Evolutionary conservation across 92 coral and sea anemone species (phyloP).

Genomic region (Zoanthus gigantus): DNA sequence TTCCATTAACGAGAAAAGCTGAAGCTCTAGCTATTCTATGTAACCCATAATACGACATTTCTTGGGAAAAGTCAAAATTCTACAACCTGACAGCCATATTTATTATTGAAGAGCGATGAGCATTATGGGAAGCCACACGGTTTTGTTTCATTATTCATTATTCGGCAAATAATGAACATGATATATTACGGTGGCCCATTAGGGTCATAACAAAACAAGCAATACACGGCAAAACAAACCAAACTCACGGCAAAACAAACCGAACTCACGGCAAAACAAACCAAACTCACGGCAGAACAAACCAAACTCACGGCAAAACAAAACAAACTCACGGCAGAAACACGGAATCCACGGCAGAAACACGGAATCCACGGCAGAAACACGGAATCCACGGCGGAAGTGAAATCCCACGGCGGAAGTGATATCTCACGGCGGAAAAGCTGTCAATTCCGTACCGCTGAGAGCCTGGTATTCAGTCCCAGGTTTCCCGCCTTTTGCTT

Average conservation of each 20-base stretch:
- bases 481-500: slow-evolving; percentile 28
- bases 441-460: slow-evolving; percentile 23
- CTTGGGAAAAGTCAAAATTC: neutral
- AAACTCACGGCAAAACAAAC: no score
- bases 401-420: neutral
- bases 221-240: no score
- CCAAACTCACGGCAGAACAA: no score
- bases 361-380: neutral
- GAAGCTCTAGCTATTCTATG: neutral
- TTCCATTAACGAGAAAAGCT: neutral
- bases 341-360: neutral
- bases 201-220: no score
- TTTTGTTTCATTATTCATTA: no score
- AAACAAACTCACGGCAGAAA: no score
- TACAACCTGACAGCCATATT: neutral
- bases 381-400: neutral
- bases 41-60: neutral
- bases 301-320: no score
- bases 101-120: neutral
- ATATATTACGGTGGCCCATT: no score
- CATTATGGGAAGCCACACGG: neutral
- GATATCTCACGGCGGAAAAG: slow-evolving; percentile 13
- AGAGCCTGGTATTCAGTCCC: slow-evolving; percentile 31
- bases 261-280: no score
- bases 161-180: no score